Conservation (phyloP, 2,797 vertebrate species). For the Meriones psammophilus region DNA sequence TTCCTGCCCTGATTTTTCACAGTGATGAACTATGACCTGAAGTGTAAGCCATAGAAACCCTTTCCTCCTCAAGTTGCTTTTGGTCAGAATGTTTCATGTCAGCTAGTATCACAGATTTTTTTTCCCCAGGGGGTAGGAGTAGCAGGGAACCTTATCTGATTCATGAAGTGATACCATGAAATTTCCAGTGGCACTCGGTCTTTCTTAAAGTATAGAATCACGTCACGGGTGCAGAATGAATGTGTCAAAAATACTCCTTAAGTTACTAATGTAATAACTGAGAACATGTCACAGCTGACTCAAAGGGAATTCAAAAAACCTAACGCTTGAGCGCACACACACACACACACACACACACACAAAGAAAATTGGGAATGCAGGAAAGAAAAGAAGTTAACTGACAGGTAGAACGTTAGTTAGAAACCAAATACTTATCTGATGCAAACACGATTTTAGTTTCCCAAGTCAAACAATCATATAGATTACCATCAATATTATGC, state of each 20-base stretch:
- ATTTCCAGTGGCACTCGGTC: background rate
- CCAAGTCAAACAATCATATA: background rate
- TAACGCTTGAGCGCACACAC: no score
- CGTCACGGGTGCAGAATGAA: background rate
- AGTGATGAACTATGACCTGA: background rate
- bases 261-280: slow-evolving; percentile 1
- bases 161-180: slow-evolving; percentile 27
- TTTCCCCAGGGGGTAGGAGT: background rate
- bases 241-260: background rate
- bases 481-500: background rate
- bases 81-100: background rate
- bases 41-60: background rate
- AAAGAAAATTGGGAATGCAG: background rate
- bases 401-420: background rate
- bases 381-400: background rate
- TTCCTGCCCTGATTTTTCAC: background rate
- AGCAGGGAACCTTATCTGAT: slow-evolving; percentile 7
- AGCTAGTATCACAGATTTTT: background rate
- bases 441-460: background rate
- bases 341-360: no score
- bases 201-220: background rate
- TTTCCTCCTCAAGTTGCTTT: background rate
- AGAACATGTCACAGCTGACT: background rate
- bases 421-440: background rate
- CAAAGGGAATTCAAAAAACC: background rate